Evolutionary conservation across 2,888 invertebrate species (phyloP), one percentile per base, ranked within the genome.

Genomic region (Artemia sp.): DNA sequence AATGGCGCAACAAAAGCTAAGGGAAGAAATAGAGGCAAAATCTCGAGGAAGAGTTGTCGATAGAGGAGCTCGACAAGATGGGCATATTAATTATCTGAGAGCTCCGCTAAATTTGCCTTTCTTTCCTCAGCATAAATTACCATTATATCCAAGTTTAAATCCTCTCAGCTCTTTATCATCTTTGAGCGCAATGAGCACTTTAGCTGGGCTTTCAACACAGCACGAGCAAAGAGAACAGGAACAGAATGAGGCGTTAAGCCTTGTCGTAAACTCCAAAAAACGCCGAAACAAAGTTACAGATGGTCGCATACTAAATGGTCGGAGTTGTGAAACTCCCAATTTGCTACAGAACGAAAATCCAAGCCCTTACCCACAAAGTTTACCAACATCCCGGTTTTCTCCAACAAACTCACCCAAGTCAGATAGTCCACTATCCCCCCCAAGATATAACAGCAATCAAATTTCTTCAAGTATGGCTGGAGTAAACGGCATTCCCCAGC

Each of bases 211-310:
- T 67, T 73, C 51, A 72, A 73, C 72, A 66, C 73, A 74, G 68
- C 72, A 72, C 51, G 72, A 72, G 58, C 71, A 73, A 58, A 72
- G 72, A 67, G 73, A 70, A 52, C 69, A 73, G 52, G 92, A 92
- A 78, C 92, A 92, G 79, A 91, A 91, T 79, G 94, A 94, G 78
- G 93, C 95, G 6, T 85, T 96, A 71, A 92, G 93, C 78, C 83
- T 95, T 75, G 94, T 96, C 71, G 92, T 95, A 74, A 90, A 91
- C 67, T 91, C 92, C 3, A 94, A 94, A 81, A 95, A 94, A 83
- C 95, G 94, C 81, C 84, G 96, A 70, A 94, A 95, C 78, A 96
- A 96, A 88, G 81, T 94, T 76, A 95, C 95, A 53, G 93, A 93
- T 77, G 92, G 92, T 70, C 83, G 93, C 75, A 90, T 93, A 74